Base-by-base conservation (phyloP, 2,113 vertebrate species). In the Oryzias melastigma region DNA sequence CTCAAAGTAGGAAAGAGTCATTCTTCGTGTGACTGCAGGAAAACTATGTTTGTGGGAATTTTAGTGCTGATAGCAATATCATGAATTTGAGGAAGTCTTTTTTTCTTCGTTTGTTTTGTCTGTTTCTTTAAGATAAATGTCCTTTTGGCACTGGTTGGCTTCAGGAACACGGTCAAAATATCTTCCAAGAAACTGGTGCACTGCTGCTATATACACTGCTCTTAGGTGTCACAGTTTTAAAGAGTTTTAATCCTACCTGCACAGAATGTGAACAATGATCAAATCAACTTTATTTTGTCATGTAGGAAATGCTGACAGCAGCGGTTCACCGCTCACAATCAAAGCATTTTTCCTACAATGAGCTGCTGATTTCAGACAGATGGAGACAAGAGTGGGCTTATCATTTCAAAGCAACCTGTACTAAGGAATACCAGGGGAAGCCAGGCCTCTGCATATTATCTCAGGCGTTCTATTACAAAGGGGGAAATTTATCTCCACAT, bases 101-200 rank as follows among this genome's bases (percentile, higher is more conserved):
- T 45, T 73, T 43, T 59, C 17, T 54, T 66, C 5, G 51, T 67
- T 77, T 78, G 62, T 78, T 81, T 76, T 49, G 53, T 46, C 46
- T 52, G 68, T 55, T 40, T 52, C 40, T 80, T 58, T 60, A 51
- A 52, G 56, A 80, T 73, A 44, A 60, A 44, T 45, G 35, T 13
- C 22, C 17, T 61, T 73, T 80, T 47, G 65, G 60, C 65, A 43
- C 14, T 19, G 40, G 47, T 62, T 54, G 40, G 57, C 51, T 35
- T 65, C 20, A 75, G 70, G 48, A 78, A 64, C 55, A 57, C 55
- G 66, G 43, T 64, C 49, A 15, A 51, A 60, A 48, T 29, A 8
- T 60, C 44, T 45, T 57, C 52, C 52, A 42, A 60, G 3, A 12
- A 35, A 8, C 8, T 35, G 43, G 14, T 58, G 35, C 52, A 27